phyloP scores from a whole-genome alignment of 2,797 vertebrate genomes.

The Limnodromus scolopaceus region DNA sequence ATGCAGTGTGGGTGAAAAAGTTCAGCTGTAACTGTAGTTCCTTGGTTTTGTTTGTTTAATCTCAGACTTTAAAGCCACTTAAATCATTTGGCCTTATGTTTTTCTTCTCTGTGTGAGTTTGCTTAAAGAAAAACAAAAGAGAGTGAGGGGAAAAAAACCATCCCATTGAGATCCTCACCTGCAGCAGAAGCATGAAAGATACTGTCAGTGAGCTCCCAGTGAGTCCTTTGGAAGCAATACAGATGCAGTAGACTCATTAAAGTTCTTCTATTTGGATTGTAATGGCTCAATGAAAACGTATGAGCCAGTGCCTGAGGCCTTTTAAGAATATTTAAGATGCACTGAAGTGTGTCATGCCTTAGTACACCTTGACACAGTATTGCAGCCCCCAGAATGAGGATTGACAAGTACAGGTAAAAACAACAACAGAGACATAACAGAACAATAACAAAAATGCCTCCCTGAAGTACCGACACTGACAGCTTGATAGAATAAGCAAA shows the following conservation, averaged over 20 bases:
- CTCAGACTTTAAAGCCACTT: conserved; percentile 47
- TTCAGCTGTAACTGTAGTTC: neutral
- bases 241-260: conserved; percentile 65
- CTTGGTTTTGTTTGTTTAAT: conserved; percentile 64
- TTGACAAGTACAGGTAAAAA: conserved; percentile 27
- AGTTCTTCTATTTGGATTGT: conserved; percentile 62
- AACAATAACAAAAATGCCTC: conserved; percentile 59
- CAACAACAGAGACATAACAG: conserved; percentile 41
- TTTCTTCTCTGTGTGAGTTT: neutral
- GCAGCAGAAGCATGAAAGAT: conserved; percentile 60
- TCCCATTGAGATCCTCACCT: conserved; percentile 54
- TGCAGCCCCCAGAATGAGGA: conserved; percentile 11
- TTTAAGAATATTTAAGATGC: conserved; percentile 52
- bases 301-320: conserved; percentile 41
- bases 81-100: neutral
- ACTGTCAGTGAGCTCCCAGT: conserved; percentile 53
- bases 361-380: conserved; percentile 35
- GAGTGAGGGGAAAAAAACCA: neutral
- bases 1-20: neutral
- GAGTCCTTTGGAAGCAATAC: conserved; percentile 59
- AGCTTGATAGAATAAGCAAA: conserved; percentile 59
- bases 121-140: conserved; percentile 21
- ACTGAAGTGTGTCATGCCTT: conserved; percentile 53
- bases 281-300: conserved; percentile 55
- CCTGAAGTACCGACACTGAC: conserved; percentile 16